Base-by-base conservation (phyloP, 2,888 invertebrate species). In the Ophion ellenae region DNA sequence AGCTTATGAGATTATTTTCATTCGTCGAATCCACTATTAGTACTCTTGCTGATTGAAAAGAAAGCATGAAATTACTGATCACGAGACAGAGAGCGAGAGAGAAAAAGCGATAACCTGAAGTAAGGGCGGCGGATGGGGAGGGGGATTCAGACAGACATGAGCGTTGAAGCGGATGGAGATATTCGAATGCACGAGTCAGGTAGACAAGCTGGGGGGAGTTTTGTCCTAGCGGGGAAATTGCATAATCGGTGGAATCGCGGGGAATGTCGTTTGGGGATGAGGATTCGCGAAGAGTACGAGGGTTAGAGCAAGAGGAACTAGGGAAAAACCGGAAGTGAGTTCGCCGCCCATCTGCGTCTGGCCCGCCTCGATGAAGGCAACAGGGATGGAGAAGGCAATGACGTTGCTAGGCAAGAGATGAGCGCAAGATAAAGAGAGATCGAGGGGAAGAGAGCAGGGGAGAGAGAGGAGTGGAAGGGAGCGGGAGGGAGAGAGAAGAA, bases 331-430 rank as follows among this genome's bases (percentile, higher is more conserved):
- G 93, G 92, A 93, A 92, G 92, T 89, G 89, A 91, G 90, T 91
- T 92, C 91, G 91, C 90, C 91, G 92, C 91, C 92, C 92, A 92
- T 93, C 90, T 90, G 89, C 91, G 89, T 90, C 89, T 80, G 87
- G 86, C 69, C 76, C 71, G 70, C 70, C 69, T 71, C 76, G 61
- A 36, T 40, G 45, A 64, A 63, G 84, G 84, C 78, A 84, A 81
- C 80, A 80, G 61, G 71, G 75, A 53, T 71, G 61, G 82, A 67
- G 73, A 74, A 69, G 74, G 86, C 69, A 81, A 74, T 80, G 75
- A 71, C 71, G 80, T 80, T 75, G 84, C 64, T 64, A 75, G 53
- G 69, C 74, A 74, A 82, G 81, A 53, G n/a, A 59, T 57, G 59
- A 20, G 36, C 28, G 73, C 63, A 32, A 63, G 70, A 66, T 71